phyloP scores from a whole-genome alignment of 2,888 invertebrate genomes.

The Drosophila setosimentum region DNA sequence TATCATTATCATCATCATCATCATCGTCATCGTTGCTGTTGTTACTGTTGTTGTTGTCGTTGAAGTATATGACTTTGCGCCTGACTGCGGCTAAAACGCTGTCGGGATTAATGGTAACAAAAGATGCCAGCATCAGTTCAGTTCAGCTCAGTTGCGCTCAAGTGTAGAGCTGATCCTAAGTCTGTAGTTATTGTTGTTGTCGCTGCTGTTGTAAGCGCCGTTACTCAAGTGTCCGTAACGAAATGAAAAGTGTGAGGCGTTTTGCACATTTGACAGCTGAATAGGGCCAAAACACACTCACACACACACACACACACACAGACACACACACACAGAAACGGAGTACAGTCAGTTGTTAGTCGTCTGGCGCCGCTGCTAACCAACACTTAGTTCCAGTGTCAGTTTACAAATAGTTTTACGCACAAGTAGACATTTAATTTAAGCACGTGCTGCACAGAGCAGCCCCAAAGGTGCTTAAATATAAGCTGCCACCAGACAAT shows the following conservation, averaged over 20 bases:
- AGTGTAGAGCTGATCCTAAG: slow-evolving; percentile 56
- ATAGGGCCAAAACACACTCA: slow-evolving; percentile 35
- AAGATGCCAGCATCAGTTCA: slow-evolving; percentile 43
- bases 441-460: slow-evolving; percentile 46
- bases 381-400: neutral
- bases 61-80: slow-evolving; percentile 61
- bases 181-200: slow-evolving; percentile 14
- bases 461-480: slow-evolving; percentile 24
- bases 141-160: slow-evolving; percentile 35
- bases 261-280: slow-evolving; percentile 66
- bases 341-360: slow-evolving; percentile 13
- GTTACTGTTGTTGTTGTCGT: slow-evolving; percentile 20
- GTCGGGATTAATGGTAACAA: slow-evolving; percentile 69
- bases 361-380: neutral
- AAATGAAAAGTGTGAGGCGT: slow-evolving; percentile 50
- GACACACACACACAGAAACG: neutral
- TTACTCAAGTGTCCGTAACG: slow-evolving; percentile 61
- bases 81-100: slow-evolving; percentile 59
- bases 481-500: slow-evolving; percentile 45
- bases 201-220: slow-evolving; percentile 39
- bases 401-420: slow-evolving; percentile 8
- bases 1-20: slow-evolving; percentile 8
- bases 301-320: neutral
- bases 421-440: slow-evolving; percentile 4
- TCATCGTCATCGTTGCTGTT: slow-evolving; percentile 7